Percentiles rank a stretch among this genome's conserved stretches.
Evolutionary conservation across 2,888 invertebrate genomes (phyloP).

Genomic region (Camponotus fellah): DNA sequence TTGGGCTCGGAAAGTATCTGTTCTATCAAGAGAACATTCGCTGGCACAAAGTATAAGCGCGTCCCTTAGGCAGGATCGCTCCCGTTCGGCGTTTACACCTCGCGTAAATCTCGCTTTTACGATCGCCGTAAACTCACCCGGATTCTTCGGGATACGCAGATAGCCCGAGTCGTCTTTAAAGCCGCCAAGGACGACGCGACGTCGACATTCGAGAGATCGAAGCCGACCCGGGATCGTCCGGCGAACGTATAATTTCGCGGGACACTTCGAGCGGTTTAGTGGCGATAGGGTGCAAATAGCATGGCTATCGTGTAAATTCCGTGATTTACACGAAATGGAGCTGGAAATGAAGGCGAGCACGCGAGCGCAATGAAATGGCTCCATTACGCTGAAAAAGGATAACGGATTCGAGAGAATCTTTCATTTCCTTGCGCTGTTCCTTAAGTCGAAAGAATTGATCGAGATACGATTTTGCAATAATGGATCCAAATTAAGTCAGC

Average conservation of each 20-base stretch:
- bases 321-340: slow-evolving; percentile 26
- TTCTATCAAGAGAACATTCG: slow-evolving; percentile 4
- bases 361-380: neutral
- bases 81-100: slow-evolving; percentile 66
- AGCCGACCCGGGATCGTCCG: neutral
- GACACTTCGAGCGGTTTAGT: neutral
- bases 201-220: slow-evolving; percentile 8
- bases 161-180: slow-evolving; percentile 17
- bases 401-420: neutral
- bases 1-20: neutral
- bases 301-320: slow-evolving; percentile 3
- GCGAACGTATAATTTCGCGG: slow-evolving; percentile 35
- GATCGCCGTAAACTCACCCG: slow-evolving; percentile 58
- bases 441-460: neutral
- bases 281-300: slow-evolving; percentile 16
- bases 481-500: neutral
- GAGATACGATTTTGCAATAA: neutral
- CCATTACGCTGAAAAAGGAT: neutral
- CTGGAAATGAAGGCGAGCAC: neutral
- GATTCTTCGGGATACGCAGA: neutral
- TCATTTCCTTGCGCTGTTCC: neutral
- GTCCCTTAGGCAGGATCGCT: neutral
- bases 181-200: neutral
- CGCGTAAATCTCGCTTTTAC: slow-evolving; percentile 74
- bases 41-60: slow-evolving; percentile 16